phyloP scores from a whole-genome alignment of 2,113 vertebrate species.

The Eretmochelys imbricata region DNA sequence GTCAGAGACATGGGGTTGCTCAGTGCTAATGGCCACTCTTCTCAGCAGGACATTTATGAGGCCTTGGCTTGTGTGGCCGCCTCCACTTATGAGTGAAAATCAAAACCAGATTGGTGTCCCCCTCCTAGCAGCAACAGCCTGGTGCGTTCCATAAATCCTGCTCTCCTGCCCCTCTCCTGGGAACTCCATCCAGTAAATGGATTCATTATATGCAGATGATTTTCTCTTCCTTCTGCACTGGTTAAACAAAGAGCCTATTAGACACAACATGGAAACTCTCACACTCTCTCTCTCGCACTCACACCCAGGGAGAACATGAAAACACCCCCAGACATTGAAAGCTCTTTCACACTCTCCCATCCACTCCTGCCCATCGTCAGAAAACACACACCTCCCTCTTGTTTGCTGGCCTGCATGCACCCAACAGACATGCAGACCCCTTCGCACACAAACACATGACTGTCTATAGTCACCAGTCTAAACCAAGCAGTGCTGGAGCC shows the following conservation, averaged over 20 bases:
- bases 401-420: not conserved
- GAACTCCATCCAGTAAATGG: constrained; percentile 78
- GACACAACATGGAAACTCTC: constrained; percentile 71
- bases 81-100: constrained; percentile 73
- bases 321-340: not conserved
- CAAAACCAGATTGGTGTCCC: constrained; percentile 74
- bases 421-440: not conserved
- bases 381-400: constrained; percentile 28
- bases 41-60: constrained; percentile 71
- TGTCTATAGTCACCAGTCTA: not conserved
- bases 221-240: constrained; percentile 77
- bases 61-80: constrained; percentile 71
- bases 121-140: constrained; percentile 68
- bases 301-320: constrained; percentile 49
- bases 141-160: constrained; percentile 69
- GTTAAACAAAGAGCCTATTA: constrained; percentile 78
- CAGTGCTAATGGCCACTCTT: constrained; percentile 40
- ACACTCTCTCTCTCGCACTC: constrained; percentile 26
- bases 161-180: constrained; percentile 70
- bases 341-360: not conserved
- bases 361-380: not conserved
- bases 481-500: constrained; percentile 26
- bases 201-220: constrained; percentile 76
- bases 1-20: not conserved
- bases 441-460: not conserved